These are phyloP conservation scores for Drosophila mulleri DNA, from an alignment of 2,888 invertebrate genomes.

Conservation along the genomic window DNA sequence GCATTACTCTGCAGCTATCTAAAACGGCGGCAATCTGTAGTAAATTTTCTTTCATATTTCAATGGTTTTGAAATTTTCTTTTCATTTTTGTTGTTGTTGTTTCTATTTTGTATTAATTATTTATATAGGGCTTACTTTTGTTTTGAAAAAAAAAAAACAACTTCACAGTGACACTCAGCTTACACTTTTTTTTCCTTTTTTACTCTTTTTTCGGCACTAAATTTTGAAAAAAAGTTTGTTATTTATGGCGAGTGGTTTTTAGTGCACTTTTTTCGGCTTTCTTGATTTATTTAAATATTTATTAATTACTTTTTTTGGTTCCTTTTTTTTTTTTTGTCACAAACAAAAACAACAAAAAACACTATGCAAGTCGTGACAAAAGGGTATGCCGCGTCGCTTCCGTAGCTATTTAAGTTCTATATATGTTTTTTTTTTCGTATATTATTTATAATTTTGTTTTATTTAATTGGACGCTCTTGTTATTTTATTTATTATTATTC, in stretches of 20 bases:
- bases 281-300: conserved; percentile 5
- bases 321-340: conserved; percentile 36
- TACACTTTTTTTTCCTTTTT: conserved; percentile 2
- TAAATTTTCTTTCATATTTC: conserved; percentile 8
- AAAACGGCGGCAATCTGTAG: conserved; percentile 16
- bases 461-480: conserved; percentile 18
- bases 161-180: conserved; percentile 25
- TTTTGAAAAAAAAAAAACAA: conserved; percentile 37
- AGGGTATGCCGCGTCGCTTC: conserved; percentile 31
- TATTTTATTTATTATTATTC: not conserved
- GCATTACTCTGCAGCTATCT: conserved; percentile 3
- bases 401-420: conserved; percentile 16
- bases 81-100: conserved; percentile 23
- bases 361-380: conserved; percentile 30
- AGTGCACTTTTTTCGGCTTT: not conserved
- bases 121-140: conserved; percentile 14
- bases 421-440: conserved; percentile 7
- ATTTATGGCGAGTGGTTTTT: conserved; percentile 2
- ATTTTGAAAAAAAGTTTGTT: not conserved
- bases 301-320: not conserved
- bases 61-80: not conserved
- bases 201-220: conserved; percentile 11
- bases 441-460: conserved; percentile 9
- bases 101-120: not conserved
- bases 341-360: conserved; percentile 60